Evolutionary conservation across 2,113 vertebrate genomes (phyloP).

Genomic region (Chroicocephalus ridibundus): DNA sequence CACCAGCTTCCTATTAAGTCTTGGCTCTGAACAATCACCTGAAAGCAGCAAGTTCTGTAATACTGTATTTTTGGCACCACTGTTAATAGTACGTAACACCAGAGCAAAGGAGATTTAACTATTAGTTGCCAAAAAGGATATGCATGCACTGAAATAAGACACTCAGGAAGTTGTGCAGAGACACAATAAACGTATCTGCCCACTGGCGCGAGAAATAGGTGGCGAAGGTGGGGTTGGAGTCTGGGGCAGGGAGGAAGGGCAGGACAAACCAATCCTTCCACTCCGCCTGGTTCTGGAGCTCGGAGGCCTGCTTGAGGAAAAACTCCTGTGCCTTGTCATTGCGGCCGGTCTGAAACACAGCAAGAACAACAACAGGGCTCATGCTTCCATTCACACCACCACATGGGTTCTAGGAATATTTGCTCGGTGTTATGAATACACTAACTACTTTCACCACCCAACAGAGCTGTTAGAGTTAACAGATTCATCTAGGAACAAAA

Average conservation of each 20-base stretch:
- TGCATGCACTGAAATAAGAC: constrained; percentile 98
- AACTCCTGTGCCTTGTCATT: constrained; percentile 94
- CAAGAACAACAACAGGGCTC: not conserved
- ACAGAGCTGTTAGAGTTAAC: not conserved
- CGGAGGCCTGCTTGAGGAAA: constrained; percentile 88
- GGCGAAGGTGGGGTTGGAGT: constrained; percentile 88
- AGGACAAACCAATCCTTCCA: constrained; percentile 98
- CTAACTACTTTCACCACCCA: not conserved
- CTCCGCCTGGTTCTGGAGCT: constrained; percentile 91
- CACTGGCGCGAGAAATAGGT: constrained; percentile 95
- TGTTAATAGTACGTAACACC: not conserved
- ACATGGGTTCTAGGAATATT: not conserved
- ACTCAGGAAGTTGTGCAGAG: constrained; percentile 96
- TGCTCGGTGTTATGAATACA: not conserved
- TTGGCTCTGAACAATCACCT: not conserved
- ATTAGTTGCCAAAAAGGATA: constrained; percentile 81
- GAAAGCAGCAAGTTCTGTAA: not conserved
- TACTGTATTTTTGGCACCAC: not conserved
- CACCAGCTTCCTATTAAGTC: not conserved
- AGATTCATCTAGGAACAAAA: not conserved
- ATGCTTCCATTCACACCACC: not conserved
- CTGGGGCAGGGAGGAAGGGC: constrained; percentile 87
- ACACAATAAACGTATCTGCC: constrained; percentile 95
- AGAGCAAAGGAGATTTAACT: not conserved
- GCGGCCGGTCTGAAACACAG: constrained; percentile 80